Evolutionary conservation across 2,797 vertebrate species (phyloP).

Genomic region (Remorina albescens): DNA sequence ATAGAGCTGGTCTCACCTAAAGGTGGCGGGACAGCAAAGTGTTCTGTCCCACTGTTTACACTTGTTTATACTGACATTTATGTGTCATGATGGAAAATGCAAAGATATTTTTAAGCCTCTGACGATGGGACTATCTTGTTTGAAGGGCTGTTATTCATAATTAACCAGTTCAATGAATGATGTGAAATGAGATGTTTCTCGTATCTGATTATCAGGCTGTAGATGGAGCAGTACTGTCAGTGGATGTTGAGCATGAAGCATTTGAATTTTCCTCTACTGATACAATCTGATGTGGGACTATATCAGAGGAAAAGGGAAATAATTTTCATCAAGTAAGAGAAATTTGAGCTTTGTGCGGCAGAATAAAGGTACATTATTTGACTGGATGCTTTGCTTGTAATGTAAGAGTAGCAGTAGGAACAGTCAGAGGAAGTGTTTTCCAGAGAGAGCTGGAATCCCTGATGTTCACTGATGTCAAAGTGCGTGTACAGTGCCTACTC

Average conservation of each 20-base stretch:
- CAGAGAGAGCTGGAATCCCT: background rate
- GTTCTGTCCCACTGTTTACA: background rate
- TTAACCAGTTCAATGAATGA: constrained; percentile 5
- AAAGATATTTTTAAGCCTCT: background rate
- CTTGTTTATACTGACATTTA: background rate
- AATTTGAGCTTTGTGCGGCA: background rate
- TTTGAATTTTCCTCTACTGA: background rate
- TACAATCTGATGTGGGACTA: background rate
- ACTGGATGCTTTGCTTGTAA: no score
- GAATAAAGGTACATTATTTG: background rate
- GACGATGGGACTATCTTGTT: background rate
- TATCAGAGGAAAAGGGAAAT: background rate
- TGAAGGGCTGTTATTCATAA: background rate
- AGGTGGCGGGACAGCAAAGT: background rate
- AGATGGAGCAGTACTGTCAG: background rate
- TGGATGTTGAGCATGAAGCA: background rate
- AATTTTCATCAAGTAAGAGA: background rate
- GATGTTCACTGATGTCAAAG: background rate
- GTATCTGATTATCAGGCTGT: background rate
- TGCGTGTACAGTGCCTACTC: background rate
- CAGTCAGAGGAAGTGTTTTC: background rate
- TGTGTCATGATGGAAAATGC: background rate
- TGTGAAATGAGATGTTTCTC: background rate
- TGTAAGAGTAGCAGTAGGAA: no score
- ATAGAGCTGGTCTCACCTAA: constrained; percentile 1